phyloP scores from a whole-genome alignment of 2,888 invertebrate genomes.

The Machimus rusticus region DNA sequence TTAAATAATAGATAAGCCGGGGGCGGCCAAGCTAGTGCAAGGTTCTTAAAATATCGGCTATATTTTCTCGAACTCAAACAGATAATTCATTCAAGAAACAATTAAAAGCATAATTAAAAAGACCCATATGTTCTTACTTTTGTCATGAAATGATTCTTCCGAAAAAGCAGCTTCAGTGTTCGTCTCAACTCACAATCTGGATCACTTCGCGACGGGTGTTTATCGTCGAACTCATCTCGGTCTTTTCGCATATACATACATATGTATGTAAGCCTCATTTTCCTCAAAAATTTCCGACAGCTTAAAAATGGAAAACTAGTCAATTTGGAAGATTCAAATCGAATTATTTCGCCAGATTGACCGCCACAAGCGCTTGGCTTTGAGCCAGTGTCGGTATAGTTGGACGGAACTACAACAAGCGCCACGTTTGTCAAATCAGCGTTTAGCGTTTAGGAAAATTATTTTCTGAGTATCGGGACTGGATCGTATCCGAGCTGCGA shows the following conservation, averaged over 20 bases:
- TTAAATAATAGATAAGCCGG: too few relatives aligned
- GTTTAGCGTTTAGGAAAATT: slow-evolving; percentile 46
- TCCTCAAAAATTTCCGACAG: slow-evolving; percentile 94
- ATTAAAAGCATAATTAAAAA: too few relatives aligned
- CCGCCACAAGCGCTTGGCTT: background rate
- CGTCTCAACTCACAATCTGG: slow-evolving; percentile 92
- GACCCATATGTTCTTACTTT: slow-evolving; percentile 74
- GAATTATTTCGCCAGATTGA: background rate
- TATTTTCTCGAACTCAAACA: background rate
- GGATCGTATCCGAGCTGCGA: slow-evolving; percentile 78
- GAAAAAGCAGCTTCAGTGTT: slow-evolving; percentile 89
- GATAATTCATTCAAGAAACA: too few relatives aligned
- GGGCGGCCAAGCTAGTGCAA: too few relatives aligned
- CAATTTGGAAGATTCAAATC: background rate
- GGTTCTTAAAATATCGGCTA: too few relatives aligned
- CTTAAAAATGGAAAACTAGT: slow-evolving; percentile 62
- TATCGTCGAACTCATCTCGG: slow-evolving; percentile 97
- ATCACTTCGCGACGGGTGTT: slow-evolving; percentile 94
- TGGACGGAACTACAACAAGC: background rate
- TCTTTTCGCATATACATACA: slow-evolving; percentile 95
- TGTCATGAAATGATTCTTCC: slow-evolving; percentile 94
- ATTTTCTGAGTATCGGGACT: slow-evolving; percentile 77
- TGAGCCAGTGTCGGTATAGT: background rate
- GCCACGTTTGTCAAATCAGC: background rate
- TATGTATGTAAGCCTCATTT: slow-evolving; percentile 91